phyloP scores from a whole-genome alignment of 2,888 invertebrate species.

The Cheilosia vulpina region DNA sequence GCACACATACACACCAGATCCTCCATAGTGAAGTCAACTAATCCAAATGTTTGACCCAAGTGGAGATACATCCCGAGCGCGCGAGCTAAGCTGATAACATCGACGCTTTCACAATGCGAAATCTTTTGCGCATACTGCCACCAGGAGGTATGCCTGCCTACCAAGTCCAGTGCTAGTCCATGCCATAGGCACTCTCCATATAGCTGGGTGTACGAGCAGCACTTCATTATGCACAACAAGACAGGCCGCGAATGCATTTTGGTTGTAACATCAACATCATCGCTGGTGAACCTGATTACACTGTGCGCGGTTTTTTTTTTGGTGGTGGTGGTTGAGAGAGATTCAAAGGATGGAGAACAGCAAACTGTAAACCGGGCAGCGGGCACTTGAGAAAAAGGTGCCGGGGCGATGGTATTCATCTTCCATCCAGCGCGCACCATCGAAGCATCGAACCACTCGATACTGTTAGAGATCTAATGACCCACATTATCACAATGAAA shows the following conservation, averaged over 20 bases:
- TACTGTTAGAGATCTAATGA: conserved; percentile 75
- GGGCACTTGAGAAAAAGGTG: conserved; percentile 60
- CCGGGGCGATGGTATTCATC: conserved; percentile 58
- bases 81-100: conserved; percentile 64
- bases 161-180: conserved; percentile 19
- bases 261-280: conserved; percentile 72
- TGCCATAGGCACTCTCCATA: conserved; percentile 1
- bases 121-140: conserved; percentile 33
- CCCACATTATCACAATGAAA: conserved; percentile 75
- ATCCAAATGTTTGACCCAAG: conserved; percentile 54
- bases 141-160: not conserved
- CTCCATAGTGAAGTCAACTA: conserved; percentile 23
- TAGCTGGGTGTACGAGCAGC: conserved; percentile 30
- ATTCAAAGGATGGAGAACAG: conserved; percentile 41
- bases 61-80: conserved; percentile 47
- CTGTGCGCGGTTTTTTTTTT: conserved; percentile 17
- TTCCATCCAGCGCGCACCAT: conserved; percentile 41
- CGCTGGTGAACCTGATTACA: conserved; percentile 60
- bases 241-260: conserved; percentile 71
- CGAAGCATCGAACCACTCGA: conserved; percentile 55
- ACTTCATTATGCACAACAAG: conserved; percentile 73
- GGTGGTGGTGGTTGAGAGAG: not conserved
- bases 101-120: conserved; percentile 68
- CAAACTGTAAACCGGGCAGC: conserved; percentile 52
- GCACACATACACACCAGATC: not conserved